A percentile compares a stretch with the other conserved stretches of the same genome.
Evolutionary conservation across 2,888 invertebrate genomes (phyloP).

Genomic region (Labia minor): DNA sequence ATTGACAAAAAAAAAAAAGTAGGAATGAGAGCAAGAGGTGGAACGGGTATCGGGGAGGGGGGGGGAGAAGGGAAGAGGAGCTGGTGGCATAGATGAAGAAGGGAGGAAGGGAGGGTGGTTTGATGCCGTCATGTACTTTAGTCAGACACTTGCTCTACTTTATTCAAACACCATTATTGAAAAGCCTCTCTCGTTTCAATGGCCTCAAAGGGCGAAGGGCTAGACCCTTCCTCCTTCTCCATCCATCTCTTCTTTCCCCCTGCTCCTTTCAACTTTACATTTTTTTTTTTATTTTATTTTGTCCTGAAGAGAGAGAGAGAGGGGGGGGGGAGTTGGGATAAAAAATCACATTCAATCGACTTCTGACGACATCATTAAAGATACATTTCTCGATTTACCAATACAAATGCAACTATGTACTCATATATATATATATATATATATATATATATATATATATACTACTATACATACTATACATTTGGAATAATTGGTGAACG

Average conservation of each 20-base stretch:
- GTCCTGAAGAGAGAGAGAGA: too few relatives aligned
- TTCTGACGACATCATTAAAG: background rate
- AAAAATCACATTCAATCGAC: conserved; percentile 7
- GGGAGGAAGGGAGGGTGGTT: background rate
- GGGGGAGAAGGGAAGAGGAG: conserved; percentile 17
- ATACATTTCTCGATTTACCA: background rate
- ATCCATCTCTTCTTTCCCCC: too few relatives aligned
- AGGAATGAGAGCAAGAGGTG: conserved; percentile 21
- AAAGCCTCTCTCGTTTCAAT: background rate
- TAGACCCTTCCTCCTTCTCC: background rate
- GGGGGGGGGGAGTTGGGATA: background rate
- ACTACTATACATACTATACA: too few relatives aligned
- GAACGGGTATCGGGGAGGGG: conserved; percentile 20
- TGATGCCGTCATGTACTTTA: background rate
- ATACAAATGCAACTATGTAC: too few relatives aligned
- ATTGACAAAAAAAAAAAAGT: conserved; percentile 17
- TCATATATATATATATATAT: too few relatives aligned
- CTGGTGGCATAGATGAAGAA: conserved; percentile 21
- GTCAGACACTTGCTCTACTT: background rate
- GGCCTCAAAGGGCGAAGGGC: background rate
- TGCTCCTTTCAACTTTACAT: too few relatives aligned
- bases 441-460: too few relatives aligned
- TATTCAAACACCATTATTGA: conserved; percentile 4
- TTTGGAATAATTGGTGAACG: too few relatives aligned
- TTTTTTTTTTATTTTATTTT: too few relatives aligned